Conservation (phyloP, 2,113 vertebrate species). For the Empidonax alnorum region DNA sequence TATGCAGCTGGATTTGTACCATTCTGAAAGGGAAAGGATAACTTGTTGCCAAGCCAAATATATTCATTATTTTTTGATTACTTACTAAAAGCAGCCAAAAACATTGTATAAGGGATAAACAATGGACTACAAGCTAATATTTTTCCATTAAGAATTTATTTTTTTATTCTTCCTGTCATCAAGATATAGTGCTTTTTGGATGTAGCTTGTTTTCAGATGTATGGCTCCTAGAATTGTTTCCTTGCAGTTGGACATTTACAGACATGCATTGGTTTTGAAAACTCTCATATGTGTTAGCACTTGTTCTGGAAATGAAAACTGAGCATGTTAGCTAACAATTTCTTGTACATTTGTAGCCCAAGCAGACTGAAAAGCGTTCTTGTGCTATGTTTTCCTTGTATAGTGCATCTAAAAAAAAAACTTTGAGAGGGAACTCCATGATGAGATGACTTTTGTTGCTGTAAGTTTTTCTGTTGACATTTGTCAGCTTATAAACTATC, state of each 20-base stretch:
- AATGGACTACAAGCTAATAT: slow-evolving; percentile 43
- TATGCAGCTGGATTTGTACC: slow-evolving; percentile 35
- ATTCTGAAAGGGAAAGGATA: slow-evolving; percentile 29
- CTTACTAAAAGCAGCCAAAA: slow-evolving; percentile 31
- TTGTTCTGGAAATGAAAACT: neutral
- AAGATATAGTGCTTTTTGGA: slow-evolving; percentile 5
- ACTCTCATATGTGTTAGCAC: neutral
- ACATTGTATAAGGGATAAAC: slow-evolving; percentile 49
- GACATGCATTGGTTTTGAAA: neutral
- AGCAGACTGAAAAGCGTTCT: neutral
- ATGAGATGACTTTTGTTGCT: neutral
- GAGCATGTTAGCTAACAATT: neutral
- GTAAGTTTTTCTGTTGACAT: neutral
- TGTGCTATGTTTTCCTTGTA: slow-evolving; percentile 16
- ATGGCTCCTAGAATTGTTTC: slow-evolving; percentile 22
- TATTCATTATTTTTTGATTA: slow-evolving; percentile 60
- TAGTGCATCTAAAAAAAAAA: neutral
- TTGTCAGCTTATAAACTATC: neutral
- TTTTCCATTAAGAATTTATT: slow-evolving; percentile 70
- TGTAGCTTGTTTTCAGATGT: slow-evolving; percentile 17
- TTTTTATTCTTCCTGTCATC: slow-evolving; percentile 56
- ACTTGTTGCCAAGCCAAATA: slow-evolving; percentile 57
- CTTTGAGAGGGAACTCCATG: neutral
- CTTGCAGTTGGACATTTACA: neutral
- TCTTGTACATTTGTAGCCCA: neutral